Evolutionary conservation across 2,888 invertebrate species (phyloP).

Genomic region (Rhamphomyia laevipes): DNA sequence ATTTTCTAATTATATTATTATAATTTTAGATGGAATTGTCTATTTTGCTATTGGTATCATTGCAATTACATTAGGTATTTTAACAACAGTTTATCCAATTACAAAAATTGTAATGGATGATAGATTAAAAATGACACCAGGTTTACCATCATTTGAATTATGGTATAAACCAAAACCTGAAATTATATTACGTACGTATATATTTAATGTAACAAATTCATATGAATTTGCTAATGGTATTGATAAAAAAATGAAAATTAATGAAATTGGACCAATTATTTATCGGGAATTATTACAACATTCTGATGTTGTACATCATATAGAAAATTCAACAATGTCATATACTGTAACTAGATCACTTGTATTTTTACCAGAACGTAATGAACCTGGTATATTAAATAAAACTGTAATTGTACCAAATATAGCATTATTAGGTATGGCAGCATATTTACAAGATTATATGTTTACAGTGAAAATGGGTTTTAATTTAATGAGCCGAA

Average conservation of each 20-base stretch:
- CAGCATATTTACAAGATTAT: constrained; percentile 45
- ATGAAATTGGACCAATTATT: constrained; percentile 55
- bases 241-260: constrained; percentile 49
- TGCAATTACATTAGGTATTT: constrained; percentile 2
- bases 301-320: constrained; percentile 15
- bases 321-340: constrained; percentile 24
- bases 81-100: background rate
- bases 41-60: constrained; percentile 38
- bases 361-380: constrained; percentile 46
- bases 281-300: constrained; percentile 15
- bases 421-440: constrained; percentile 41
- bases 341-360: constrained; percentile 46
- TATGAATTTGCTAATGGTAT: constrained; percentile 51
- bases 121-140: constrained; percentile 50
- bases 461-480: constrained; percentile 43
- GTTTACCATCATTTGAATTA: constrained; percentile 54
- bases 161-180: constrained; percentile 54
- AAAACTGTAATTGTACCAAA: constrained; percentile 38
- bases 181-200: constrained; percentile 49
- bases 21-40: constrained; percentile 34
- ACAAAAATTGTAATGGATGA: constrained; percentile 40
- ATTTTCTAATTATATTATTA: background rate
- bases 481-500: constrained; percentile 42
- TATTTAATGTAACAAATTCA: constrained; percentile 68
- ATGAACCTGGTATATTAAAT: constrained; percentile 43